Evolutionary conservation across 2,888 invertebrate species (phyloP).

Genomic region (Malacosoma neustria): DNA sequence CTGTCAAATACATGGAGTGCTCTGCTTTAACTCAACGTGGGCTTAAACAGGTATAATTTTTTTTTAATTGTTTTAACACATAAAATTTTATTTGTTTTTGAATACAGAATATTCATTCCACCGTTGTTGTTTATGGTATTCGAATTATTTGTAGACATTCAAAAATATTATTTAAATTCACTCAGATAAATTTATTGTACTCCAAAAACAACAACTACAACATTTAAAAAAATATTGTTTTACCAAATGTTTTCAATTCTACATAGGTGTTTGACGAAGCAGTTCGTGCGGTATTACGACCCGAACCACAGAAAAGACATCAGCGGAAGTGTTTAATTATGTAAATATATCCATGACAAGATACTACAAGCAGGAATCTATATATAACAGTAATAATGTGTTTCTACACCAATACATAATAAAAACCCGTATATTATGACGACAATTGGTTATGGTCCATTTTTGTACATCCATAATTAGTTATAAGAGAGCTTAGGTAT

Average conservation of each 20-base stretch:
- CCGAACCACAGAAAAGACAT: conserved; percentile 95
- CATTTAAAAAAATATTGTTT: not conserved
- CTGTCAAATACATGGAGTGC: conserved; percentile 99
- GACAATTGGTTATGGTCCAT: too few relatives aligned
- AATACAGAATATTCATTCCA: too few relatives aligned
- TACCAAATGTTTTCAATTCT: too few relatives aligned
- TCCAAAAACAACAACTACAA: conserved; percentile 4
- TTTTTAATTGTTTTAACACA: too few relatives aligned
- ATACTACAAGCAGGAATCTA: conserved; percentile 51
- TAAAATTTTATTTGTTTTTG: too few relatives aligned
- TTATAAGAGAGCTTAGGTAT: too few relatives aligned
- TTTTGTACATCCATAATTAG: too few relatives aligned
- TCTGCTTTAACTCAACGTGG: conserved; percentile 99
- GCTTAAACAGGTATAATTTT: conserved; percentile 83
- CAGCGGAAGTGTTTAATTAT: conserved; percentile 92
- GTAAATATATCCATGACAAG: conserved; percentile 70
- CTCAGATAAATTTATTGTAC: not conserved
- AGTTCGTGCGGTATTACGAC: conserved; percentile 96
- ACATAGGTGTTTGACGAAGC: conserved; percentile 99
- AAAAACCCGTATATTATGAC: too few relatives aligned
- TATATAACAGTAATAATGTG: conserved; percentile 65
- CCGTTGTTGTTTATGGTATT: too few relatives aligned
- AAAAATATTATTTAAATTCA: too few relatives aligned
- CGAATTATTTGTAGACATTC: too few relatives aligned
- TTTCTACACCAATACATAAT: conserved; percentile 48